phyloP scores from a whole-genome alignment of 2,888 invertebrate species.

The Ptilodon capucinus region DNA sequence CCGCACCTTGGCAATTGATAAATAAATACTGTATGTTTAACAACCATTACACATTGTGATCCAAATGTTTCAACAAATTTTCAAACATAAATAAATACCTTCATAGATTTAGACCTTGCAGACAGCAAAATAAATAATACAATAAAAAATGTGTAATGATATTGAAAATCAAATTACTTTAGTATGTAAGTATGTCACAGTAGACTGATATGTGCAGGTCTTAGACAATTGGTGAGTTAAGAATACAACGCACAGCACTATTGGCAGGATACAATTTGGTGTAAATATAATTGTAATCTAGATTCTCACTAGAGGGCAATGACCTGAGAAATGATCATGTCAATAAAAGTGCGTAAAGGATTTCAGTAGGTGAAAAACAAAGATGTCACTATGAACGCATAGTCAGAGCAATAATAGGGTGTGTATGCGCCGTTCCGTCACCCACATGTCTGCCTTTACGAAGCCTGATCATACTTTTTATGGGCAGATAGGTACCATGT shows the following conservation, averaged over 20 bases:
- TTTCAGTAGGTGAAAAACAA: slow-evolving; percentile 16
- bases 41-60: neutral
- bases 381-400: slow-evolving; percentile 17
- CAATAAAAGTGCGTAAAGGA: slow-evolving; percentile 40
- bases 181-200: too few species aligned
- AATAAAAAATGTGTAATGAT: neutral
- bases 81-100: too few species aligned
- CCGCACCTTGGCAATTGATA: neutral
- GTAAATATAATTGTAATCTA: slow-evolving; percentile 12
- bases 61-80: too few species aligned
- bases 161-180: too few species aligned
- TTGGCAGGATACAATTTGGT: slow-evolving; percentile 7
- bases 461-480: slow-evolving; percentile 17
- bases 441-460: slow-evolving; percentile 39
- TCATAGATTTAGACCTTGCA: too few species aligned
- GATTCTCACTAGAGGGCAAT: slow-evolving; percentile 46
- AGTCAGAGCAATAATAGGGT: slow-evolving; percentile 14
- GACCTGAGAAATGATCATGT: slow-evolving; percentile 55
- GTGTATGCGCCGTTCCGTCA: slow-evolving; percentile 31
- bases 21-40: neutral
- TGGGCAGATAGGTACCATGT: slow-evolving; percentile 13
- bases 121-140: neutral
- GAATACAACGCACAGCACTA: slow-evolving; percentile 27
- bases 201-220: too few species aligned
- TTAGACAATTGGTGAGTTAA: neutral